Percentiles rank a stretch among this genome's conserved stretches.
phyloP scores from a whole-genome alignment of 1,140 invertebrate species.

The Zaprionus kolodkinae region DNA sequence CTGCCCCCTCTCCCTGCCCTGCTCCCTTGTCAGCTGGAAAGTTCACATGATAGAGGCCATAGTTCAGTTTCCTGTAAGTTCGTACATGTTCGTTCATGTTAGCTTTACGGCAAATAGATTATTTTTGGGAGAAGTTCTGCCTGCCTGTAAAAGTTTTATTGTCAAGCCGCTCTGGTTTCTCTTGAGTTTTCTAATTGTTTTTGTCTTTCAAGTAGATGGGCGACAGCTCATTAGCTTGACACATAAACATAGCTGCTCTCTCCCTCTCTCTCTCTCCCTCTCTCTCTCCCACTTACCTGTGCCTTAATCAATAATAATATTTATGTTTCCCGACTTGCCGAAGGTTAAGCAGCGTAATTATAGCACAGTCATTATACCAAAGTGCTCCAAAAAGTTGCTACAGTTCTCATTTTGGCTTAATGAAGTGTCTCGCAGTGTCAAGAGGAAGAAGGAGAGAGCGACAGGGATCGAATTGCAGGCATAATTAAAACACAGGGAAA shows the following conservation, averaged over 20 bases:
- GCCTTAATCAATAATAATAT: slow-evolving; percentile 34
- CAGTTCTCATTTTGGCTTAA: slow-evolving; percentile 19
- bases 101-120: slow-evolving; percentile 17
- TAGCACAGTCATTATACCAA: slow-evolving; percentile 19
- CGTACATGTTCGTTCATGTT: slow-evolving; percentile 2
- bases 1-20: too few species aligned
- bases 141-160: slow-evolving; percentile 9
- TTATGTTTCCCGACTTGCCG: slow-evolving; percentile 12
- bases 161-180: slow-evolving; percentile 19
- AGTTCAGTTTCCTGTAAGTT: slow-evolving; percentile 28
- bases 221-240: slow-evolving; percentile 1
- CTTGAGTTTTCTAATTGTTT: slow-evolving; percentile 6
- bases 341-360: slow-evolving; percentile 22
- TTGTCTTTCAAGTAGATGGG: background rate
- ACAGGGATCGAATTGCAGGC: background rate
- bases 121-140: background rate
- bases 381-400: slow-evolving; percentile 1
- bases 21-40: slow-evolving; percentile 20
- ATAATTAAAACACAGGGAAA: background rate
- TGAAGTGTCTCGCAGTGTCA: slow-evolving; percentile 4
- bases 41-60: slow-evolving; percentile 25
- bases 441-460: background rate
- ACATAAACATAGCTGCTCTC: background rate
- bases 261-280: background rate
- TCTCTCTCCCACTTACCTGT: background rate